A percentile compares a stretch with the other conserved stretches of the same genome.
Evolutionary conservation across 2,888 invertebrate species (phyloP).

Genomic region (Drosophila picticornis): DNA sequence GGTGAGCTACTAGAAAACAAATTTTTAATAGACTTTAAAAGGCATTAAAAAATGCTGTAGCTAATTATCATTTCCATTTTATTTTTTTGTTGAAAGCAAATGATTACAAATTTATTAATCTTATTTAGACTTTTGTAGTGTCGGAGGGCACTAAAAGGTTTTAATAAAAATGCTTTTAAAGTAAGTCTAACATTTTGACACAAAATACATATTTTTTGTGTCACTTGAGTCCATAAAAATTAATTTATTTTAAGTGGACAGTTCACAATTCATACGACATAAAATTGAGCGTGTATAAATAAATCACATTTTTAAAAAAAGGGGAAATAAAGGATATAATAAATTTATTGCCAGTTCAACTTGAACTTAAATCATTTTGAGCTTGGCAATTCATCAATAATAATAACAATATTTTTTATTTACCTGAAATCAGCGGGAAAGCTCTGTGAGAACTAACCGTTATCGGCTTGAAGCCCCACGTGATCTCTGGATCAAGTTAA

Average conservation of each 20-base stretch:
- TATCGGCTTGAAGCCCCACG: conserved; percentile 41
- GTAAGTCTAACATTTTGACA: neutral
- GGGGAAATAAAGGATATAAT: neutral
- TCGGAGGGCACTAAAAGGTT: neutral
- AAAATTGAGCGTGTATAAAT: neutral
- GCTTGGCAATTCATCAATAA: conserved; percentile 14
- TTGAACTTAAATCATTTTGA: neutral
- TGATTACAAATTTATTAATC: neutral
- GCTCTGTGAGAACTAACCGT: conserved; percentile 46
- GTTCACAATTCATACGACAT: neutral
- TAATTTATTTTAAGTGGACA: neutral
- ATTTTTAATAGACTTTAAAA: neutral
- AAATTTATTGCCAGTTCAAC: neutral
- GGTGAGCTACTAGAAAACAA: neutral
- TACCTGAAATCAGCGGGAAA: conserved; percentile 45
- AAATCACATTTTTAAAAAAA: too few species aligned
- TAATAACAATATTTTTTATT: conserved; percentile 6
- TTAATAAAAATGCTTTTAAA: neutral
- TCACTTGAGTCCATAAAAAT: neutral
- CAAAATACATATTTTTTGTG: neutral
- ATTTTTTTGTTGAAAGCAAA: neutral
- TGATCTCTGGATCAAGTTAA: conserved; percentile 43
- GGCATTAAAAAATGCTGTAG: conserved; percentile 12
- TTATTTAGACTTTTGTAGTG: conserved; percentile 4
- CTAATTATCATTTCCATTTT: neutral